phyloP scores from a whole-genome alignment of 2,797 vertebrate genomes.

The Capromys pilorides region DNA sequence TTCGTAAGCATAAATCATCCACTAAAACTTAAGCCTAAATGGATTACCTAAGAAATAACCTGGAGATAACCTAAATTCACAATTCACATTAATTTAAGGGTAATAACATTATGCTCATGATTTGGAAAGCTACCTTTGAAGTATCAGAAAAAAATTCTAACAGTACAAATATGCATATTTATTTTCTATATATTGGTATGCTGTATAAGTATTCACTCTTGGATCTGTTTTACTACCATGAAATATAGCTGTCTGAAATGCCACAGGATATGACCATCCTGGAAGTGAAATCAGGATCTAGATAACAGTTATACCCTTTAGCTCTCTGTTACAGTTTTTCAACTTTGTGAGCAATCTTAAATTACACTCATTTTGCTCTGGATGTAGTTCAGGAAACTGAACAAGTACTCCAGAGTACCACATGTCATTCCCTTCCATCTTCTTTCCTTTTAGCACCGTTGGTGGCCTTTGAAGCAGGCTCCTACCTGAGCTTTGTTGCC shows the following conservation, averaged over 20 bases:
- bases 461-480: background rate
- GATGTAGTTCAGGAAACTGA: constrained; percentile 39
- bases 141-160: constrained; percentile 23
- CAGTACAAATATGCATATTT: background rate
- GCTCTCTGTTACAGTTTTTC: background rate
- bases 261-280: background rate
- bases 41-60: constrained; percentile 1
- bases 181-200: constrained; percentile 31
- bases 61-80: constrained; percentile 52
- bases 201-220: background rate
- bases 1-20: background rate
- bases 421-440: background rate
- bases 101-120: constrained; percentile 19
- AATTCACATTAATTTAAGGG: constrained; percentile 36
- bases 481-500: background rate
- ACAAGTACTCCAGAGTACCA: background rate
- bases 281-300: constrained; percentile 23
- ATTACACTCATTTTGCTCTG: background rate
- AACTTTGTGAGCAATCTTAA: constrained; percentile 22
- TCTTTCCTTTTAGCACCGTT: constrained; percentile 37
- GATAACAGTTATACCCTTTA: constrained; percentile 17
- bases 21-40: constrained; percentile 46
- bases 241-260: constrained; percentile 31
- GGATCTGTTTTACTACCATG: background rate
- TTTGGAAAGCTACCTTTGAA: constrained; percentile 55